Conservation (phyloP, 2,113 vertebrate species). For the Tetraodon nigroviridis region DNA sequence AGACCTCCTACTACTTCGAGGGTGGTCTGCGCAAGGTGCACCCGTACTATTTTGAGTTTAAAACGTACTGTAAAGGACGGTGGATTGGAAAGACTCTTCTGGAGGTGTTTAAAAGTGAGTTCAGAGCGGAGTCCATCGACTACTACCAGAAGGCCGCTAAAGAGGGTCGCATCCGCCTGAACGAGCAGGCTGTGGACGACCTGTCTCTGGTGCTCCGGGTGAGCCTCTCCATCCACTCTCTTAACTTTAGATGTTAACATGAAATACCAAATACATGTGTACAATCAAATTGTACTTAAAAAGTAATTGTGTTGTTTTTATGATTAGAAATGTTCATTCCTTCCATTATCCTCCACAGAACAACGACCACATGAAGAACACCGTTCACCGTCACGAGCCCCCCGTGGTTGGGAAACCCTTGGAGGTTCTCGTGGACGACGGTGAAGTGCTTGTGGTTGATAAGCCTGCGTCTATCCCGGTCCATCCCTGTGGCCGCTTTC, state of each 20-base stretch:
- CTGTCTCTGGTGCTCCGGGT: conserved; percentile 89
- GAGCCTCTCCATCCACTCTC: conserved; percentile 25
- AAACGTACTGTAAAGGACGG: conserved; percentile 93
- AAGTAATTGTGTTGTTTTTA: not conserved
- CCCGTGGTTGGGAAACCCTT: conserved; percentile 83
- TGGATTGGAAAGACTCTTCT: conserved; percentile 89
- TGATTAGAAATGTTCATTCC: not conserved
- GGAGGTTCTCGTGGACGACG: conserved; percentile 80
- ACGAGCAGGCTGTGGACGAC: conserved; percentile 80
- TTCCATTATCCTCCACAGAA: conserved; percentile 67
- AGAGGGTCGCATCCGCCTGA: conserved; percentile 87
- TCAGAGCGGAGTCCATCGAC: conserved; percentile 82
- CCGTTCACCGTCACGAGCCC: conserved; percentile 92
- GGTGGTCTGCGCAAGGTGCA: conserved; percentile 88
- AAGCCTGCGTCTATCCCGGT: conserved; percentile 95
- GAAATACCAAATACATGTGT: too few relatives aligned
- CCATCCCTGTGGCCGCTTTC: conserved; percentile 92
- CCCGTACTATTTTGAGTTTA: conserved; percentile 92
- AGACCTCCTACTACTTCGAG: conserved; percentile 91
- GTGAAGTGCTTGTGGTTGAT: conserved; percentile 89
- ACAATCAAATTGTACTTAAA: not conserved
- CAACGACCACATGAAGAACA: conserved; percentile 91
- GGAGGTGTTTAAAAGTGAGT: conserved; percentile 88
- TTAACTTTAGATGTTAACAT: not conserved
- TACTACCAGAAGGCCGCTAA: conserved; percentile 81